Base-by-base conservation (phyloP, 2,113 vertebrate species). In the Podiceps cristatus region DNA sequence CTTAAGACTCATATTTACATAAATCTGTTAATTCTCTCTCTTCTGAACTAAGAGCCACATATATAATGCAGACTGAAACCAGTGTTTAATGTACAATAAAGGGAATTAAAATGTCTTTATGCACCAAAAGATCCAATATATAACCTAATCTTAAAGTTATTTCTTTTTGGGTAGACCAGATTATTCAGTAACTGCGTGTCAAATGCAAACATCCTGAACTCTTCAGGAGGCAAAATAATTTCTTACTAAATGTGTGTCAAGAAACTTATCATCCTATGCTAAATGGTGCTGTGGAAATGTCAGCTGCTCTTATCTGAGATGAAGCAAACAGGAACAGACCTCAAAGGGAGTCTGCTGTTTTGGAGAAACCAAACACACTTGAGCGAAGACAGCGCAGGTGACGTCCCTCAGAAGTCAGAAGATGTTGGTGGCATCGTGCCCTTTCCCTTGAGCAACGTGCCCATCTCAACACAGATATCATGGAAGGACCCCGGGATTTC, bases 401-500 rank as follows among this genome's bases (percentile, higher is more conserved):
- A 66, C 66, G 45, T 1, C 35, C 9, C 45, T 50, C 25, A 29
- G 37, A 35, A 40, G 42, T 9, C 15, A 59, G 58, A 64, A 52
- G 72, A n/a, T 10, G 13, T n/a, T 13, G 42, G 10, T 55, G 44
- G 49, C 68, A 86, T 11, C 44, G 4, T 1, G 2, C 2, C 35
- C 59, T 45, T 29, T 29, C 44, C 44, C 1, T 0, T 20, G 13
- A 73, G 9, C 3, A 62, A 6, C 0, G 0, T 14, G 20, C 25
- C 53, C n/a, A 42, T 29, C 76, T 52, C 79, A 52, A 25, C 44
- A 19, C 3, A 56, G 52, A 37, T 0, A 0, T n/a, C 13, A 20
- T 59, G 56, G 33, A 27, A 76, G 11, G 33, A 9, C 13, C 5
- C 25, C 18, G 56, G 29, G 28, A 13, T 40, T 14, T 59, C 31